Evolutionary conservation across 2,113 vertebrate genomes (phyloP), one percentile per base, ranked within the genome.

Genomic region (Lucifuga dentata): DNA sequence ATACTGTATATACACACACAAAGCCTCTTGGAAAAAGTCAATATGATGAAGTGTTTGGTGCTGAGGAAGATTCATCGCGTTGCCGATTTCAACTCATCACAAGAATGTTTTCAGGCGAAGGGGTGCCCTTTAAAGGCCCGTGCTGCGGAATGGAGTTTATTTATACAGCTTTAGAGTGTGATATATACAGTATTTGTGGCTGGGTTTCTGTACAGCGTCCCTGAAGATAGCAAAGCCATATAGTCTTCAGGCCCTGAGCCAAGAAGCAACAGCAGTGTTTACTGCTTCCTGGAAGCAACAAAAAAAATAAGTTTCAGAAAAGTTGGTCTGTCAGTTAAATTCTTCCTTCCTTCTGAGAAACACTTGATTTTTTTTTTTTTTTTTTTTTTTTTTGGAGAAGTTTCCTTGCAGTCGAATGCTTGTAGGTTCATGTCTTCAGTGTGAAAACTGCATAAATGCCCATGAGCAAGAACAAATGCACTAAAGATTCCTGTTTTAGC

Each of bases 61-160:
- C 61, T 67, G 75, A 50, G 48, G 64, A 12, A 61, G 67, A 57
- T 40, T 49, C 40, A 12, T 63, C 39, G 55, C 58, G 12, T n/a
- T 5, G 13, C 17, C 17, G 45, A 41, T 55, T 64, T 77, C 24
- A 56, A 76, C 46, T 64, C 72, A 68, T 72, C 72, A 48, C 60
- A 12, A 17, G 55, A 58, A 61, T 59, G 62, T 44, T 72, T 73
- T 35, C 23, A 61, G 58, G 50, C 48, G 5, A 36, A 59, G 65
- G 56, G n/a, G 56, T 5, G 50, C 56, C 66, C 71, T 83, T 73
- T 82, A 77, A 70, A 77, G 55, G 56, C 58, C 16, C 24, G 0
- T 32, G n/a, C 19, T 48, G 7, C 46, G 57, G 60, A 79, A 62
- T 53, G 17, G 53, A 65, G 50, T 82, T 78, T 84, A 84, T 88